Evolutionary conservation across 2,797 vertebrate genomes (phyloP).

Genomic region (Leptoclinus maculatus): DNA sequence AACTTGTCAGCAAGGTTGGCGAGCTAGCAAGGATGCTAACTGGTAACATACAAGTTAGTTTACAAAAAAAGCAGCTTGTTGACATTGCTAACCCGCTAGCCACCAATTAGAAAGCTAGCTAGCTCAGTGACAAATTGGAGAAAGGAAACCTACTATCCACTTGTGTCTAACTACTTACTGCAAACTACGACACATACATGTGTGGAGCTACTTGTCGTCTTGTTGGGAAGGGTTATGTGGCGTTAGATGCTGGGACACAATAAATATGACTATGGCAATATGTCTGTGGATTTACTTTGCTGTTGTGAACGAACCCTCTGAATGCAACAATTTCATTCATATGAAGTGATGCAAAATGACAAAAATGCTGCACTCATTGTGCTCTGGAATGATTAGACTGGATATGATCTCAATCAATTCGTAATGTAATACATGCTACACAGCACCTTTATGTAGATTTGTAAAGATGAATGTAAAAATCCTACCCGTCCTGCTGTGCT

Average conservation of each 20-base stretch:
- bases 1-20: not conserved
- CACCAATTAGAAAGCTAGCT: not conserved
- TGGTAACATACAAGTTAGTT: not conserved
- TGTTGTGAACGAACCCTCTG: not conserved
- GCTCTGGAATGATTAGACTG: too few species aligned
- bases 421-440: not conserved
- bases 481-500: conserved; percentile 22
- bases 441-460: not conserved
- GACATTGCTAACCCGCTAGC: not conserved
- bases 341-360: not conserved
- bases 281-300: not conserved
- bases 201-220: too few species aligned
- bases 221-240: not conserved
- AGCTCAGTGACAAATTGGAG: not conserved
- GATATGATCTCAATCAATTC: not conserved
- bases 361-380: too few species aligned
- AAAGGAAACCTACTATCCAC: not conserved
- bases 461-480: not conserved
- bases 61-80: not conserved
- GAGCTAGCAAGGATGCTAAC: not conserved
- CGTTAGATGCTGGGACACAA: not conserved
- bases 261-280: not conserved
- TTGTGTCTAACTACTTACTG: not conserved
- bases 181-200: not conserved
- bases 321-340: not conserved